Evolutionary conservation across 2,888 invertebrate genomes (phyloP).

Genomic region (Choristoneura rosaceana): DNA sequence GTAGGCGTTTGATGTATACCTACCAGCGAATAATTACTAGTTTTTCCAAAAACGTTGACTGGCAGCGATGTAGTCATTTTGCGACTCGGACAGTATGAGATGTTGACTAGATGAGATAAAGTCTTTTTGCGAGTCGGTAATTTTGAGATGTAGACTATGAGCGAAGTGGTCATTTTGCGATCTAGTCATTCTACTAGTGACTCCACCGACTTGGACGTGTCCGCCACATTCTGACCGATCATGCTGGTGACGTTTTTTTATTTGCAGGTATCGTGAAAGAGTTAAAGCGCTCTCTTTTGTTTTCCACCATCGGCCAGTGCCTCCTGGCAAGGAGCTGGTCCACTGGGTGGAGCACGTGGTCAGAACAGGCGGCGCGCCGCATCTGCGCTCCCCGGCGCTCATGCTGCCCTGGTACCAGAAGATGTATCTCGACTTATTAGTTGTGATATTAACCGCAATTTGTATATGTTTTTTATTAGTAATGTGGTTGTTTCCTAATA

Average conservation of each 20-base stretch:
- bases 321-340: constrained; percentile 83
- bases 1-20: too few species aligned
- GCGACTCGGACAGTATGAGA: too few species aligned
- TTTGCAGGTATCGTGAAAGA: constrained; percentile 49
- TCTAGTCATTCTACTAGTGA: too few species aligned
- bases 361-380: constrained; percentile 79
- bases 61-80: too few species aligned
- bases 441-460: not conserved
- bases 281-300: constrained; percentile 49
- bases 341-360: constrained; percentile 88
- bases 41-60: too few species aligned
- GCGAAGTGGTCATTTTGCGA: too few species aligned
- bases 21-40: too few species aligned
- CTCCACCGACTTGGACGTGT: too few species aligned
- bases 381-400: constrained; percentile 60
- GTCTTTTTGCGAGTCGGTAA: too few species aligned
- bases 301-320: constrained; percentile 70
- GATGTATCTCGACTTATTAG: constrained; percentile 55
- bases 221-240: too few species aligned
- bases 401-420: constrained; percentile 51
- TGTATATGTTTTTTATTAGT: not conserved
- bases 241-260: not conserved
- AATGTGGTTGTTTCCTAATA: not conserved
- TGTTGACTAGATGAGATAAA: too few species aligned
- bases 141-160: too few species aligned